Conservation (phyloP, 2,113 vertebrate species). For the Ameiurus melas region DNA sequence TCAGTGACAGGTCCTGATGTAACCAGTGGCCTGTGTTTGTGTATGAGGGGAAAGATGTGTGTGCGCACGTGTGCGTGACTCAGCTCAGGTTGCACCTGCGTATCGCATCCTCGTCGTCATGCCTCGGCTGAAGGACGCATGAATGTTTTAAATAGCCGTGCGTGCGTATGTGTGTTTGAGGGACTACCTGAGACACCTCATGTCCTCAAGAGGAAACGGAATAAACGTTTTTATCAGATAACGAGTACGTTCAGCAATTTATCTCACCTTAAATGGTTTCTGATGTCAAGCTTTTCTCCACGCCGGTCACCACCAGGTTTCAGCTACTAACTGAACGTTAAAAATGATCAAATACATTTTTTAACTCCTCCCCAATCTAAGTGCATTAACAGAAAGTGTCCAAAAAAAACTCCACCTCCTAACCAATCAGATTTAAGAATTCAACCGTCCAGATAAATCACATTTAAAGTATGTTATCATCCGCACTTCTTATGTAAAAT, state of each 20-base stretch:
- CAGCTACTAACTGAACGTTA: too few relatives aligned
- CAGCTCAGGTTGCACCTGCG: conserved; percentile 42
- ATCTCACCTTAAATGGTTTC: background rate
- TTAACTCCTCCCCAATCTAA: background rate
- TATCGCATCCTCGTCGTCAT: conserved; percentile 16
- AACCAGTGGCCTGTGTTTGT: conserved; percentile 19
- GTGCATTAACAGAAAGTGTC: background rate
- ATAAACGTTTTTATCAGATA: background rate
- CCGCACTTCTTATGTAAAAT: background rate
- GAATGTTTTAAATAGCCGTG: conserved; percentile 43
- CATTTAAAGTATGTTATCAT: background rate
- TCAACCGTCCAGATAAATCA: background rate
- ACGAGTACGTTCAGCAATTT: background rate
- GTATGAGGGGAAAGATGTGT: background rate
- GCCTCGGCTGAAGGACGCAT: conserved; percentile 32
- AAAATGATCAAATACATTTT: too few relatives aligned
- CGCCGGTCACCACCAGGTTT: too few relatives aligned
- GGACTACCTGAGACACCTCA: background rate
- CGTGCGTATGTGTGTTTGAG: background rate
- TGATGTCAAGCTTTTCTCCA: too few relatives aligned
- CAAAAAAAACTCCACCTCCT: too few relatives aligned
- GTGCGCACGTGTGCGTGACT: conserved; percentile 25
- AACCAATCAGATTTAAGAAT: background rate
- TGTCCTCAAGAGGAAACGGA: conserved; percentile 9
- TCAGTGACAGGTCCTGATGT: conserved; percentile 17